A percentile compares a stretch with the other conserved stretches of the same genome.
phyloP scores from a whole-genome alignment of 2,888 invertebrate species.

The Euspilapteryx auroguttella region DNA sequence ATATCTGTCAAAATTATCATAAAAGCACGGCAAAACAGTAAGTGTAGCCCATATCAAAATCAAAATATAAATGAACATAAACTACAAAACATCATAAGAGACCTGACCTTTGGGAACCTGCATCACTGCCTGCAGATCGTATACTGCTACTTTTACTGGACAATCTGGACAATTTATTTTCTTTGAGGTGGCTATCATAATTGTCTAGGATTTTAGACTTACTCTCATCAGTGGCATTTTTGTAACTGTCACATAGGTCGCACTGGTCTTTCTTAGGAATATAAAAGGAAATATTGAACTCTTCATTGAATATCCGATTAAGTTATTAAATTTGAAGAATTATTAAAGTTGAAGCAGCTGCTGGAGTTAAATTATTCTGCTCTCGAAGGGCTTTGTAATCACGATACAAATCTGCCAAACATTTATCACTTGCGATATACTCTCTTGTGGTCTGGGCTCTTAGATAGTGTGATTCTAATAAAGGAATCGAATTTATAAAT shows the following conservation, averaged over 20 bases:
- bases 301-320: conserved; percentile 11
- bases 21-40: no score
- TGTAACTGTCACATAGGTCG: conserved; percentile 10
- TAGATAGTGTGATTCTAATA: conserved; percentile 9
- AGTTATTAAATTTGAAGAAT: no score
- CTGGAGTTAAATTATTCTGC: conserved; percentile 6
- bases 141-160: conserved; percentile 11
- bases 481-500: conserved; percentile 7
- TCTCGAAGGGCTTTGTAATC: conserved; percentile 10
- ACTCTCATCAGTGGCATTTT: conserved; percentile 6
- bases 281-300: conserved; percentile 12
- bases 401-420: conserved; percentile 11
- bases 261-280: conserved; percentile 12
- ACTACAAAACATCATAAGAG: no score
- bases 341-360: conserved; percentile 9
- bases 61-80: no score
- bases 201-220: conserved; percentile 6
- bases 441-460: conserved; percentile 10
- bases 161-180: conserved; percentile 4
- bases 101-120: conserved; percentile 10
- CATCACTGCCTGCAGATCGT: conserved; percentile 12
- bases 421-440: conserved; percentile 11
- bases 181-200: conserved; percentile 5
- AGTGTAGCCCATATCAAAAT: no score
- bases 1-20: no score